These are phyloP conservation scores for Athrips mouffetella DNA, from an alignment of 2,888 invertebrate species.

Conservation along the genomic window DNA sequence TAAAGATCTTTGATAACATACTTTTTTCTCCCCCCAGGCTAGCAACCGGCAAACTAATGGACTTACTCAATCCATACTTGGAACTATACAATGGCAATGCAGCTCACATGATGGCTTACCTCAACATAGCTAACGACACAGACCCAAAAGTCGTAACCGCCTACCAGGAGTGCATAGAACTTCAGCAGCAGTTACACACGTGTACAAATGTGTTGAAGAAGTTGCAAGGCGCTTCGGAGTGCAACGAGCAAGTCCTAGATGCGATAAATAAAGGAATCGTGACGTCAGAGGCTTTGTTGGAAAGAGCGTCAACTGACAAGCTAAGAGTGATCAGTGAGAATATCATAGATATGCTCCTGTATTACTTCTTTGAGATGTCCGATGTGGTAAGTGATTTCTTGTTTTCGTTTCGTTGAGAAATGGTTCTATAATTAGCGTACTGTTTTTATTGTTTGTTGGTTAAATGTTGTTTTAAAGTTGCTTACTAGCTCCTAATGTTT, in stretches of 20 bases:
- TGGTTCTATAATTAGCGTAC: not conserved
- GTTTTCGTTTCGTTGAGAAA: not conserved
- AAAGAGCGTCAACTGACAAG: conserved; percentile 88
- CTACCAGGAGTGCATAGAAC: conserved; percentile 88
- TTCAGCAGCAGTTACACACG: conserved; percentile 93
- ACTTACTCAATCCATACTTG: conserved; percentile 86
- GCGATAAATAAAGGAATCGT: conserved; percentile 49
- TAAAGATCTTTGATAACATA: too few species aligned
- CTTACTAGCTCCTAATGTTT: too few species aligned
- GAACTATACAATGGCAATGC: conserved; percentile 89
- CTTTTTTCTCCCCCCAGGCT: conserved; percentile 81
- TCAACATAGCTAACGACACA: conserved; percentile 81
- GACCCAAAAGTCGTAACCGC: conserved; percentile 74
- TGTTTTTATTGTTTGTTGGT: not conserved
- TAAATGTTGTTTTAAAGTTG: too few species aligned
- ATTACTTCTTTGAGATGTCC: conserved; percentile 78
- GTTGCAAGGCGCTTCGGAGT: conserved; percentile 79
- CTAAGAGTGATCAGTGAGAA: conserved; percentile 89
- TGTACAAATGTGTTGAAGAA: conserved; percentile 86
- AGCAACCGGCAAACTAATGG: conserved; percentile 90
- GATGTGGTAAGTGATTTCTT: conserved; percentile 52
- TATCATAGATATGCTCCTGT: conserved; percentile 88
- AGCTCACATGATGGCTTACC: conserved; percentile 90
- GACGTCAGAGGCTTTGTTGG: conserved; percentile 63
- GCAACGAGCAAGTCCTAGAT: conserved; percentile 49